Base-by-base conservation (phyloP, 2,797 vertebrate species). In the Pampus argenteus region DNA sequence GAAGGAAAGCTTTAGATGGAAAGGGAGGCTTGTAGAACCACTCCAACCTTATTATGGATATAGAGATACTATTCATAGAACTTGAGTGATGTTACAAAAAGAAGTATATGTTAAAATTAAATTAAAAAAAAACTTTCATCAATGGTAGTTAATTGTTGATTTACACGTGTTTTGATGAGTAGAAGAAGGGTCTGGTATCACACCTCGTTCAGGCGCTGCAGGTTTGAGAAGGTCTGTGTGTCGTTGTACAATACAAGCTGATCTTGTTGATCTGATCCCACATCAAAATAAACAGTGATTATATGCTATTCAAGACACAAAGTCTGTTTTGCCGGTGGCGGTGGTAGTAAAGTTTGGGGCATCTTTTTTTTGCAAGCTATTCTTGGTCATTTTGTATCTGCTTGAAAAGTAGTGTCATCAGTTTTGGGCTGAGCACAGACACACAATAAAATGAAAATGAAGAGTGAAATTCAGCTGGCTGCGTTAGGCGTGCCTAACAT, bases 231-330 rank as follows among this genome's bases (percentile, higher is more conserved):
- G 38, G 50, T 61, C 26, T 58, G 47, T 63, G 36, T 38, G 36
- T 42, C 50, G 26, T 11, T 29, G n/a, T 34, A 54, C n/a, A 56
- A 67, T 66, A 31, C 15, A 11, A 38, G 57, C 51, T 18, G 36
- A 60, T 26, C 13, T 25, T 31, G 71, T 58, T 54, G 50, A 67
- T n/a, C 14, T 42, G 56, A 63, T 40, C 29, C 29, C 5, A 3
- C 14, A 49, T 64, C 44, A 59, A 79, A 76, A 81, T 66, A 82
- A 71, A 73, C 66, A 78, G 57, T 62, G 59, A 84, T 78, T 60
- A 66, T 22, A 22, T 1, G 34, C 18, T 47, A 72, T 79, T 75
- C 60, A 77, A 20, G 45, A 50, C 14, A 44, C 71, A n/a, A 2
- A 15, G 51, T 67, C 25, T 70, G 59, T 36, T 59, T 26, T 38